A percentile compares a stretch with the other conserved stretches of the same genome.
These are phyloP conservation scores for Drosophila equinoxialis DNA, from an alignment of 1,140 invertebrate species.

Conservation along the genomic window DNA sequence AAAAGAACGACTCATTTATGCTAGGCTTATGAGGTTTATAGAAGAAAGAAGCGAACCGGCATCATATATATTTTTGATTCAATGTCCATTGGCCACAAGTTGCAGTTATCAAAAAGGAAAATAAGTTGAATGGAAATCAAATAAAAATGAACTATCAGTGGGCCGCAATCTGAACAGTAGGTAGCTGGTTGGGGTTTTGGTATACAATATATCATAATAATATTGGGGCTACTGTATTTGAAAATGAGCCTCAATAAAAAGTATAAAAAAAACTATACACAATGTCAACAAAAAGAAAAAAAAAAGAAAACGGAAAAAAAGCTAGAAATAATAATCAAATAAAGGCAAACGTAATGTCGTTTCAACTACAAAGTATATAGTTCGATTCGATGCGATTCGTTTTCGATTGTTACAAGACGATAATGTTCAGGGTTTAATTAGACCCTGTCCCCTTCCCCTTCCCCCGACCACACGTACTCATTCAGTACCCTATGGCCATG, in stretches of 20 bases:
- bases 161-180: slow-evolving; percentile 50
- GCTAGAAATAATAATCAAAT: slow-evolving; percentile 8
- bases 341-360: slow-evolving; percentile 36
- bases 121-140: slow-evolving; percentile 56
- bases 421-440: slow-evolving; percentile 74
- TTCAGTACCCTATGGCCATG: background rate
- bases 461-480: too few relatives aligned
- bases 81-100: background rate
- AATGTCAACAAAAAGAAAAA: slow-evolving; percentile 16
- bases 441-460: slow-evolving; percentile 26
- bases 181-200: slow-evolving; percentile 3
- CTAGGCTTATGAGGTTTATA: too few relatives aligned
- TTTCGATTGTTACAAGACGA: slow-evolving; percentile 73
- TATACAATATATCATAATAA: slow-evolving; percentile 43
- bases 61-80: too few relatives aligned
- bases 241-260: slow-evolving; percentile 60
- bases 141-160: slow-evolving; percentile 52
- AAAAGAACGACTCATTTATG: too few relatives aligned
- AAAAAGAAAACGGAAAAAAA: background rate
- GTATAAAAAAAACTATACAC: background rate
- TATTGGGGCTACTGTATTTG: slow-evolving; percentile 53
- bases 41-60: too few relatives aligned
- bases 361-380: slow-evolving; percentile 15
- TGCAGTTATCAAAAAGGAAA: slow-evolving; percentile 40
- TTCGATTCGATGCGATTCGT: background rate